Base-by-base conservation (phyloP, 2,113 vertebrate genomes). In the Epinephelus fuscoguttatus region DNA sequence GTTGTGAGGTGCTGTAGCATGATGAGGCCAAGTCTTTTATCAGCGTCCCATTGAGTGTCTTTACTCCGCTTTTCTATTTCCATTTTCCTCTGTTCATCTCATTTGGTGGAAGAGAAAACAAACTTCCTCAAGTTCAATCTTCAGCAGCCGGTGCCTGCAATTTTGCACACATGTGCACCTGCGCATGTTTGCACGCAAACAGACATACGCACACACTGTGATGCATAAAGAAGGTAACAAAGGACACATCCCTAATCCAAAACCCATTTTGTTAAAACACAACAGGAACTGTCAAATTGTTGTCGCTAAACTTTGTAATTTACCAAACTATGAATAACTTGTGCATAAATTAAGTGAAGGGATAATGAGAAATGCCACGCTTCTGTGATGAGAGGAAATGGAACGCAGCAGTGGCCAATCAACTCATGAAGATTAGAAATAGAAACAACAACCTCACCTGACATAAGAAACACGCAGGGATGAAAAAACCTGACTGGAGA, bases 391-490 rank as follows among this genome's bases (percentile, higher is more conserved):
- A 84, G 83, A 82, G 86, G 84, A 91, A 91, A 92, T 90, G 87
- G 75, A 91, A 93, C 76, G 8, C 91, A 89, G 89, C 86, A 86
- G 89, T 78, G 62, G 87, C 89, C 89, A 93, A 91, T 93, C 84
- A 91, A 81, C 69, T 89, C 45, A 8, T 63, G 78, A 62, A 85
- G 76, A 92, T 86, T 87, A 68, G 57, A 88, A 91, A 90, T 12
- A 73, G 70, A 90, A 89, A 82, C 70, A 81, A 78, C 76, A 78
- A 76, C 64, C 70, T 78, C 75, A 75, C 80, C 77, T 76, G 85
- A 83, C 79, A 78, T 40, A 70, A 66, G 68, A 80, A 88, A 90
- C 66, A 86, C 3, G 45, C n/a, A 7, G 30, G 45, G 75, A 84
- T 42, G 57, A 72, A 72, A 80, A 86, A 87, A 78, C 71, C 67